Percentiles rank a stretch among this genome's conserved stretches.
These are phyloP conservation scores for Pseudomyrmex flavicornis DNA, from an alignment of 1,140 invertebrate species.

Conservation along the genomic window DNA sequence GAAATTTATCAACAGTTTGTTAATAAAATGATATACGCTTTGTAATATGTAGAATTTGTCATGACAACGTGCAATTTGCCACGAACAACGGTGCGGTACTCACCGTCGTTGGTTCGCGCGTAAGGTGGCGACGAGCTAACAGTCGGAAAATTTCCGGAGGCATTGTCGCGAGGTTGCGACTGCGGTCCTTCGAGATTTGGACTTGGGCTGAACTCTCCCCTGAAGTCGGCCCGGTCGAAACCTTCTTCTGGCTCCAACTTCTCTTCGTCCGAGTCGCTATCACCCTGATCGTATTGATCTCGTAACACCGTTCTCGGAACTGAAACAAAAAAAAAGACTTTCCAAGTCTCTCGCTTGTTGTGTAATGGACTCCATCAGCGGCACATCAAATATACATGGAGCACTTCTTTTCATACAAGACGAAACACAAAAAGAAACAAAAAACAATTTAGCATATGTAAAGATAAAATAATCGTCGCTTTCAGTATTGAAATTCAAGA, in stretches of 20 bases:
- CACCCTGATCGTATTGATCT: slow-evolving; percentile 89
- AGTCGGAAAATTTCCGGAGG: slow-evolving; percentile 80
- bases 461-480: slow-evolving; percentile 41
- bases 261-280: slow-evolving; percentile 90
- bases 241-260: slow-evolving; percentile 85
- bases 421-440: slow-evolving; percentile 32
- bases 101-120: slow-evolving; percentile 82
- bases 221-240: slow-evolving; percentile 83
- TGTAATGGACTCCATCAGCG: slow-evolving; percentile 53
- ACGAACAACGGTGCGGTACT: slow-evolving; percentile 50
- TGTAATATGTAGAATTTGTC: not conserved
- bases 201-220: slow-evolving; percentile 84
- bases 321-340: slow-evolving; percentile 82
- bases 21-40: too few species aligned
- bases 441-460: slow-evolving; percentile 15
- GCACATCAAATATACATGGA: slow-evolving; percentile 55
- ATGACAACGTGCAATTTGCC: not conserved
- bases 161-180: slow-evolving; percentile 81
- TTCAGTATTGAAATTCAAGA: slow-evolving; percentile 29
- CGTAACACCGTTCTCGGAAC: slow-evolving; percentile 93
- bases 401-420: slow-evolving; percentile 31
- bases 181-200: slow-evolving; percentile 84
- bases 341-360: not conserved
- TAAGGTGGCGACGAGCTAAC: slow-evolving; percentile 81
- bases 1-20: too few species aligned